Conservation (phyloP, 2,113 vertebrate genomes). For the Willisornis vidua region DNA sequence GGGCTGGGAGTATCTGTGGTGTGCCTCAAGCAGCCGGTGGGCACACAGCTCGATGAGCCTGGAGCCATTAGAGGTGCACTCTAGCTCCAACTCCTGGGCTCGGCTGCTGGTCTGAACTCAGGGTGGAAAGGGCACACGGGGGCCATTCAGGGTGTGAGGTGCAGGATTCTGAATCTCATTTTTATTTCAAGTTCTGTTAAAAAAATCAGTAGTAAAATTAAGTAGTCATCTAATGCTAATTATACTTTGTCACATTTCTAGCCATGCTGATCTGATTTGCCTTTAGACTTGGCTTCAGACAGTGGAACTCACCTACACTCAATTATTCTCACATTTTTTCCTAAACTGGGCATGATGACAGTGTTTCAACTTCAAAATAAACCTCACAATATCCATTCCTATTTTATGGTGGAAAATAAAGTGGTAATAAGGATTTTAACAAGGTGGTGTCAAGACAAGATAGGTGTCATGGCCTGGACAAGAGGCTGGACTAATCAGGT, state of each 20-base stretch:
- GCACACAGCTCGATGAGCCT: background rate
- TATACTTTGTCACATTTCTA: background rate
- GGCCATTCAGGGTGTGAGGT: accelerated
- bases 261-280: background rate
- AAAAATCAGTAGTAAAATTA: background rate
- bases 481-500: background rate
- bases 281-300: background rate
- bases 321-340: background rate
- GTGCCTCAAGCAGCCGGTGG: background rate
- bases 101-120: background rate
- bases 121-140: background rate
- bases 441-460: background rate
- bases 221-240: background rate
- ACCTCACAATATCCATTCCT: background rate
- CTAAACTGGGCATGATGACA: background rate
- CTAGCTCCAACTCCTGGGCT: background rate
- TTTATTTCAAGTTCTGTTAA: background rate
- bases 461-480: background rate
- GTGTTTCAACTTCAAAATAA: background rate
- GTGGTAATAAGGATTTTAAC: background rate
- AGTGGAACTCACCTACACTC: background rate
- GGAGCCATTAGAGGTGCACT: background rate
- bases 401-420: background rate
- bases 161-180: background rate
- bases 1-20: accelerated